A percentile compares a stretch with the other conserved stretches of the same genome.
phyloP scores from a whole-genome alignment of 2,888 invertebrate genomes.

The Drosophila prostipennis region DNA sequence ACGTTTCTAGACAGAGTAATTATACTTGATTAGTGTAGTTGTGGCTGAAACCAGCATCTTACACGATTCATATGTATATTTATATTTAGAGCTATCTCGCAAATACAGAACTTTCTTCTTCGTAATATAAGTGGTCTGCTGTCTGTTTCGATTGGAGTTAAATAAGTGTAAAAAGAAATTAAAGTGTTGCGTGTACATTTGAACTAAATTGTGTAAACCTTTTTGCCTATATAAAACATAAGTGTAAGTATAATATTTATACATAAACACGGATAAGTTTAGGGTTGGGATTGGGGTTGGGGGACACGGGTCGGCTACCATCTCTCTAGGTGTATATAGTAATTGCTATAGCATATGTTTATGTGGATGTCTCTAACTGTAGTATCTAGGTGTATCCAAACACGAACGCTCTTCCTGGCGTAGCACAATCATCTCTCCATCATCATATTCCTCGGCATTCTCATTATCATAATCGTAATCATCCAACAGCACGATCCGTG shows the following conservation, averaged over 20 bases:
- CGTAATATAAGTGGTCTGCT: slow-evolving; percentile 12
- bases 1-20: slow-evolving; percentile 4
- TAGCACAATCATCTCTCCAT: slow-evolving; percentile 15
- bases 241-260: slow-evolving; percentile 72
- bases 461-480: slow-evolving; percentile 18
- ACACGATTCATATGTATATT: slow-evolving; percentile 1
- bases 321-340: slow-evolving; percentile 29
- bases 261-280: slow-evolving; percentile 54
- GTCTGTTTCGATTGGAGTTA: slow-evolving; percentile 21
- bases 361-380: slow-evolving; percentile 37
- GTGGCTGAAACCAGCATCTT: not conserved
- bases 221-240: slow-evolving; percentile 74
- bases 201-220: slow-evolving; percentile 77
- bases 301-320: slow-evolving; percentile 10
- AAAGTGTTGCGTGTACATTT: slow-evolving; percentile 65
- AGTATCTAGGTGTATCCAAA: slow-evolving; percentile 54
- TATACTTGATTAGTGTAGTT: not conserved
- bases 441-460: slow-evolving; percentile 1
- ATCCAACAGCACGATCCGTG: slow-evolving; percentile 24
- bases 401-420: slow-evolving; percentile 50
- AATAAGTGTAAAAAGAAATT: slow-evolving; percentile 39
- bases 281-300: not conserved
- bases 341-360: slow-evolving; percentile 46
- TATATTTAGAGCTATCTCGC: slow-evolving; percentile 9
- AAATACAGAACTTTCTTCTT: slow-evolving; percentile 9